Base-by-base conservation (phyloP, 2,888 invertebrate species). In the Limnephilus rhombicus region DNA sequence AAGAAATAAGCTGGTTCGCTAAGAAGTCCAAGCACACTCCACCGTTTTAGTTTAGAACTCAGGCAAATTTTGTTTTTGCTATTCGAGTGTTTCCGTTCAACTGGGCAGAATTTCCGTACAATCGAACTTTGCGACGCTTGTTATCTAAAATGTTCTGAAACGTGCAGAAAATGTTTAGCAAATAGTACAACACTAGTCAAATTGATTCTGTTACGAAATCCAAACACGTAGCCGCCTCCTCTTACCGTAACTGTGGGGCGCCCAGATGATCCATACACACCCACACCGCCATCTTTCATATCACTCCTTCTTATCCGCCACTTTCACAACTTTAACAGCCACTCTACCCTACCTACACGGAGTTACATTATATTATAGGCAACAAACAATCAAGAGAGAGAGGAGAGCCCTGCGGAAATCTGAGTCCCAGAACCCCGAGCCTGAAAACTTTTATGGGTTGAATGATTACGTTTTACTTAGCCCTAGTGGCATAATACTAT, bases 121-220 rank as follows among this genome's bases (percentile, higher is more conserved):
- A 68, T 68, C 68, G 9, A 68, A 68, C 68, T 37, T 85, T n/a
- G 85, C n/a, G 37, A 41, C 85, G 85, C 41, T 85, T 85, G 85
- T 85, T 85, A 85, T 85, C 85, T 85, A 85, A 85, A 85, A 85
- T 85, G 15, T 37, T 41, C n/a, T 11, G 34, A 85, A 85, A 85
- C 85, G 85, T 85, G 85, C 85, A 41, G 18, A 85, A 85, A 85
- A 85, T 85, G 18, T 85, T 85, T 85, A 85, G 15, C 24, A 45
- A 37, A 41, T 18, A 85, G 41, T 85, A 41, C 18, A 85, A 45
- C 85, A 37, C 85, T 37, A 85, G 85, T 85, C 85, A 41, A 68
- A 68, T 68, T n/a, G 68, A 82, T 82, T 82, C 82, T 15, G 13
- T 82, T 31, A 34, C 18, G 13, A 82, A 82, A 82, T 82, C 82